Evolutionary conservation across 1,140 invertebrate species (phyloP).

Genomic region (Centruroides vittatus): DNA sequence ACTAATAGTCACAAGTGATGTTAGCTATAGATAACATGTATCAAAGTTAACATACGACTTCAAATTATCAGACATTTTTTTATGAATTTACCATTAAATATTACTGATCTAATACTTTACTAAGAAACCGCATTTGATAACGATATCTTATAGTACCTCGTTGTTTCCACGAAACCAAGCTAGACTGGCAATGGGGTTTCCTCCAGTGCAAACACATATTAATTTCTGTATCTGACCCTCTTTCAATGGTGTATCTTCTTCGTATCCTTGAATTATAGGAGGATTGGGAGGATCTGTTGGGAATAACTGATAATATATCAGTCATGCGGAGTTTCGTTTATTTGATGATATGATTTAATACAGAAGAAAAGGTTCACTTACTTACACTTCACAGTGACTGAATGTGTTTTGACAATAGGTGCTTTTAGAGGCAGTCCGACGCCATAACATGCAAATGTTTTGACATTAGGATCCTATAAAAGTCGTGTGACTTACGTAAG

Average conservation of each 20-base stretch:
- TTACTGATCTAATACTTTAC: no score
- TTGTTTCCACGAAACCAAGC: slow-evolving; percentile 16
- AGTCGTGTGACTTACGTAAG: no score
- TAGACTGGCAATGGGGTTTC: slow-evolving; percentile 79
- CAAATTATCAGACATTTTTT: no score
- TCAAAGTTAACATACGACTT: no score
- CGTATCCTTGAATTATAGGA: slow-evolving; percentile 76
- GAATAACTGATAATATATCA: background rate
- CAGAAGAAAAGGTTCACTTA: no score
- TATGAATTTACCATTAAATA: no score
- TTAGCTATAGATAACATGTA: no score
- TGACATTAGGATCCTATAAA: slow-evolving; percentile 11
- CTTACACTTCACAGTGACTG: no score
- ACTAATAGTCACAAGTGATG: slow-evolving; percentile 11
- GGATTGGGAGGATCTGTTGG: slow-evolving; percentile 74
- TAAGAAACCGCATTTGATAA: no score
- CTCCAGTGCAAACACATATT: slow-evolving; percentile 78
- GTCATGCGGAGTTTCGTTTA: no score
- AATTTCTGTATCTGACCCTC: slow-evolving; percentile 73
- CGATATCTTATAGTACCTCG: slow-evolving; percentile 3
- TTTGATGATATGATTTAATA: no score
- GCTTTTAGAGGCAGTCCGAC: slow-evolving; percentile 54
- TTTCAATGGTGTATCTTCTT: slow-evolving; percentile 57
- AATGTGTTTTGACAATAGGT: slow-evolving; percentile 33
- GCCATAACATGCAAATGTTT: slow-evolving; percentile 67